Conservation (phyloP, 2,888 invertebrate species). For the Drosophila rubida region DNA sequence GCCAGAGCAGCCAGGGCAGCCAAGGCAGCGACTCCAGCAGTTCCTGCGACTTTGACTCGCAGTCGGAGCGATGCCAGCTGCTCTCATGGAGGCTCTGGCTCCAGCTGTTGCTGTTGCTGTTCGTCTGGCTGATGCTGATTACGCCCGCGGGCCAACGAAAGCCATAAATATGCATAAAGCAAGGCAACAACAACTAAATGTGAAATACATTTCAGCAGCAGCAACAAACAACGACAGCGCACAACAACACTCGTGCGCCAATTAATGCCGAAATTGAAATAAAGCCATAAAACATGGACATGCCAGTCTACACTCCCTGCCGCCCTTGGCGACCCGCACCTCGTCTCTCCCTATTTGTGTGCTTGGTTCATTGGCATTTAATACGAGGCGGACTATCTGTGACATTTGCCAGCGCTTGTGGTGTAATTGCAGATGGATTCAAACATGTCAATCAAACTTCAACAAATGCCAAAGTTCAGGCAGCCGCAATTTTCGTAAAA, state of each 20-base stretch:
- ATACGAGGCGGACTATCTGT: constrained; percentile 3
- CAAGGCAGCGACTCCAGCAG: too few species aligned
- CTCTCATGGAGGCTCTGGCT: constrained; percentile 15
- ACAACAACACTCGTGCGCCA: constrained; percentile 57
- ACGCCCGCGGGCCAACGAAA: constrained; percentile 57
- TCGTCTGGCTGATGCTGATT: constrained; percentile 39
- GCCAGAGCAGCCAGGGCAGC: background rate
- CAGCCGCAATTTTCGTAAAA: constrained; percentile 22
- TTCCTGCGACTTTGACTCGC: background rate
- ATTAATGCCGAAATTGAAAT: constrained; percentile 75
- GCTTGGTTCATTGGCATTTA: constrained; percentile 67
- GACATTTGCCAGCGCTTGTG: constrained; percentile 48
- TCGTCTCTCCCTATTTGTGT: too few species aligned
- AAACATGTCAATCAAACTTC: constrained; percentile 52
- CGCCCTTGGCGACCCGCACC: too few species aligned
- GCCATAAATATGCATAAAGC: constrained; percentile 55
- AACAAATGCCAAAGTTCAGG: background rate
- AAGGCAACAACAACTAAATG: constrained; percentile 34
- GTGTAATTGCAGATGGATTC: constrained; percentile 12
- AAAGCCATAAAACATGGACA: constrained; percentile 56
- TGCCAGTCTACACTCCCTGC: constrained; percentile 6
- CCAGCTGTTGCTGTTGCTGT: constrained; percentile 21
- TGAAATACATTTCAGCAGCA: constrained; percentile 42
- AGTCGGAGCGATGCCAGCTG: constrained; percentile 29
- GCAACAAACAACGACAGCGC: constrained; percentile 26